A percentile compares a stretch with the other conserved stretches of the same genome.
Conservation (phyloP, 2,113 vertebrate species). For the Tapirus terrestris region DNA sequence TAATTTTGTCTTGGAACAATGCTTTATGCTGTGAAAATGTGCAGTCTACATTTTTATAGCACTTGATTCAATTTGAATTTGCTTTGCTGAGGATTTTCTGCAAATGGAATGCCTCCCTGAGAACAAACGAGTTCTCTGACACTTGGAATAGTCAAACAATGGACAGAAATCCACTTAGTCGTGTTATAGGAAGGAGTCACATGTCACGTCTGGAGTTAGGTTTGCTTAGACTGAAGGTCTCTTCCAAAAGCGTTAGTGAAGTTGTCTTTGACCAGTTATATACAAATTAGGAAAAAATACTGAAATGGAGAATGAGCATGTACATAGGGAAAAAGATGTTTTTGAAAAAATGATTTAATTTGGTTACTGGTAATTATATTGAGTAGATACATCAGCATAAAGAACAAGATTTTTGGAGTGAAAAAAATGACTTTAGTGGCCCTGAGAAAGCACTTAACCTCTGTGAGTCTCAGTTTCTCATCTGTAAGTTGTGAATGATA, state of each 20-base stretch:
- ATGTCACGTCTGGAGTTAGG: background rate
- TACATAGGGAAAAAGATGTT: background rate
- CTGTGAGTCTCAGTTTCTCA: background rate
- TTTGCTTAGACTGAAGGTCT: background rate
- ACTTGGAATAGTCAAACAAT: background rate
- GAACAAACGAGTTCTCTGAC: background rate
- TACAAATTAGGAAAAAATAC: background rate
- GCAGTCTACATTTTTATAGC: constrained; percentile 29
- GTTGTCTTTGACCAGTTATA: background rate
- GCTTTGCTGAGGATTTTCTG: constrained; percentile 31
- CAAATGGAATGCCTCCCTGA: background rate
- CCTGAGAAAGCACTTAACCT: background rate
- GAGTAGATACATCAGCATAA: background rate
- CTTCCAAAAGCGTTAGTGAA: background rate
- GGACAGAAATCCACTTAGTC: background rate
- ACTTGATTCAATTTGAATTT: constrained; percentile 47
- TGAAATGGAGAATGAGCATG: background rate
- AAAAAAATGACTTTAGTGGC: background rate
- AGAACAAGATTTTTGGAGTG: background rate
- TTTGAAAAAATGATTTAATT: background rate
- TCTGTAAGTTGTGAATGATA: background rate
- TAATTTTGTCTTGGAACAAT: constrained; percentile 30
- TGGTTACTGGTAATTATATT: background rate
- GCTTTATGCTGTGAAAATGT: constrained; percentile 13
- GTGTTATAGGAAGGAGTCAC: background rate